These are phyloP conservation scores for Helarctos malayanus DNA, from an alignment of 2,797 vertebrate species.

Conservation along the genomic window DNA sequence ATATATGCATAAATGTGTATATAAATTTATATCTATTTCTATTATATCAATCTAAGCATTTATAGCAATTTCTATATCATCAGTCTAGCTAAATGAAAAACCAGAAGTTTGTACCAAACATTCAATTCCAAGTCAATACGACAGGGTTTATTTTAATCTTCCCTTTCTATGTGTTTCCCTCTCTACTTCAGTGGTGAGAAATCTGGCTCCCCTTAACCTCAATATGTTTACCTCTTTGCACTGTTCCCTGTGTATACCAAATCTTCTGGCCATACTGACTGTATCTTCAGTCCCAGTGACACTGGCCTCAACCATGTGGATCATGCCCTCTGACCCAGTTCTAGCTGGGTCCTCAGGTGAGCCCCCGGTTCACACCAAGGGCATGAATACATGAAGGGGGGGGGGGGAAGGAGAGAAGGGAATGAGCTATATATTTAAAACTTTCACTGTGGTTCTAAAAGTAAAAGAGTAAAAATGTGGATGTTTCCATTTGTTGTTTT, in stretches of 20 bases:
- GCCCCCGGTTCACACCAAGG: not conserved
- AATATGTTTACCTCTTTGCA: not conserved
- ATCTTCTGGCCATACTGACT: not conserved
- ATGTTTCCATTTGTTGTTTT: not conserved
- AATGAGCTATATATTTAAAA: not conserved
- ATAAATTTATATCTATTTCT: not conserved
- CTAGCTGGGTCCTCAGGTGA: not conserved
- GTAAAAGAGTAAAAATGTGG: not conserved
- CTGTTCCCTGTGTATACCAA: not conserved
- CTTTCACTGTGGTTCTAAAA: not conserved
- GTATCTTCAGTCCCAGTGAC: not conserved
- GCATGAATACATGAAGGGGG: not conserved
- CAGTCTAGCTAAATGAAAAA: not conserved
- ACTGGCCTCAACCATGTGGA: not conserved
- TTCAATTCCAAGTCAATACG: not conserved
- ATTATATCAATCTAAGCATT: not conserved
- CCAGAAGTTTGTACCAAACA: not conserved
- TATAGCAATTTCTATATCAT: not conserved
- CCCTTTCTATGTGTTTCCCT: not conserved
- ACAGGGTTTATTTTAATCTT: not conserved
- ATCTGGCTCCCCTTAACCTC: not conserved
- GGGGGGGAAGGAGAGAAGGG: not conserved
- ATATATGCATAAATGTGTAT: not conserved
- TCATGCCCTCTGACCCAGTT: not conserved
- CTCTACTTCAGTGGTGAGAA: not conserved